Conservation (phyloP, 2,113 vertebrate species). For the Rattus rattus region DNA sequence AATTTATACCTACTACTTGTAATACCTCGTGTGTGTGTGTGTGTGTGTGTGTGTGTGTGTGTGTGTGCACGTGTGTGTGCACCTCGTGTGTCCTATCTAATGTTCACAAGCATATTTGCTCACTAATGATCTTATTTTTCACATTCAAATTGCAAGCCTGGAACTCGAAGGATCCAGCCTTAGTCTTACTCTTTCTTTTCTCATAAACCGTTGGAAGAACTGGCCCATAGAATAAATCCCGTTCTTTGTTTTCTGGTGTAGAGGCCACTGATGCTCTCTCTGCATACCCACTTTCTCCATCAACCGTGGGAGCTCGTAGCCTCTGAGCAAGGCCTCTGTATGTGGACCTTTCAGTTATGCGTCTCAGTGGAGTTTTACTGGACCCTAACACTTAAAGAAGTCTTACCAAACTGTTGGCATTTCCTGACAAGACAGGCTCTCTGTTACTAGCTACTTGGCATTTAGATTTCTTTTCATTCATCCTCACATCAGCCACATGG, state of each 20-base stretch:
- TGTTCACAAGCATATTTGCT: background rate
- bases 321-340: background rate
- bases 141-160: background rate
- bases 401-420: background rate
- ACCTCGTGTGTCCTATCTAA: background rate
- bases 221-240: background rate
- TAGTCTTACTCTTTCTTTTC: background rate
- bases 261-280: background rate
- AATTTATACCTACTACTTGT: background rate
- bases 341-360: background rate
- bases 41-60: background rate
- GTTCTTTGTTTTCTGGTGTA: background rate
- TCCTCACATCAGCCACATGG: background rate
- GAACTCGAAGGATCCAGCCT: background rate
- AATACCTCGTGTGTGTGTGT: background rate
- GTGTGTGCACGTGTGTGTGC: background rate
- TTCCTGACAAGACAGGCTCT: background rate
- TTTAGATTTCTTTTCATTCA: background rate
- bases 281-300: background rate
- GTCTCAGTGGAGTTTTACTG: background rate
- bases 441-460: background rate
- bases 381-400: background rate
- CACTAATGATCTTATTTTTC: background rate
- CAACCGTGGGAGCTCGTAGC: background rate
- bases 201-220: background rate